phyloP scores from a whole-genome alignment of 2,888 invertebrate species.

The Melinaea menophilus region DNA sequence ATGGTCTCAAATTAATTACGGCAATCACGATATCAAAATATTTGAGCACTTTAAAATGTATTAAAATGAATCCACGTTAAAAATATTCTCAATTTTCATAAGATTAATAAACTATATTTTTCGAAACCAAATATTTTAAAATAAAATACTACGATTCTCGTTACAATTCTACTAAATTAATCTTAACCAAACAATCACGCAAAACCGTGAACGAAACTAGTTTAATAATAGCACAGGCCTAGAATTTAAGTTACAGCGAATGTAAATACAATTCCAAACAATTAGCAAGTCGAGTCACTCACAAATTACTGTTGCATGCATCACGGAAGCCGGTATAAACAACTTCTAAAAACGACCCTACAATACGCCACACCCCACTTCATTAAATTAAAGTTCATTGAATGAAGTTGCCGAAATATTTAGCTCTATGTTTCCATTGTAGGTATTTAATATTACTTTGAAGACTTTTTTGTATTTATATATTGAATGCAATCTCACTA shows the following conservation, averaged over 20 bases:
- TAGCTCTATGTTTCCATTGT: constrained; percentile 33
- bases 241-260: neutral
- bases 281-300: constrained; percentile 14
- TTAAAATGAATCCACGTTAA: neutral
- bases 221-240: constrained; percentile 9
- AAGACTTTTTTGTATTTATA: no score
- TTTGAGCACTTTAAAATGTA: constrained; percentile 7
- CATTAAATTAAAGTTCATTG: constrained; percentile 55
- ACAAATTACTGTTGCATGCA: constrained; percentile 24
- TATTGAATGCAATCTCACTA: no score
- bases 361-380: constrained; percentile 34
- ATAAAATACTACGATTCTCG: no score
- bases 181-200: neutral
- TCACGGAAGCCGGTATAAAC: constrained; percentile 20
- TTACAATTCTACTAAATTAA: neutral
- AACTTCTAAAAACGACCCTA: constrained; percentile 24
- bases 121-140: neutral
- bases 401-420: constrained; percentile 49
- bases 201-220: constrained; percentile 9
- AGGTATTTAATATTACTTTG: neutral
- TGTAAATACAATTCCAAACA: constrained; percentile 20
- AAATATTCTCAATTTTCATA: neutral
- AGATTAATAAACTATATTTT: no score
- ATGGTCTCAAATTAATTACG: constrained; percentile 43
- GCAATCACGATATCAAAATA: neutral